phyloP scores from a whole-genome alignment of 2,888 invertebrate species.

The Eupithecia tripunctaria region DNA sequence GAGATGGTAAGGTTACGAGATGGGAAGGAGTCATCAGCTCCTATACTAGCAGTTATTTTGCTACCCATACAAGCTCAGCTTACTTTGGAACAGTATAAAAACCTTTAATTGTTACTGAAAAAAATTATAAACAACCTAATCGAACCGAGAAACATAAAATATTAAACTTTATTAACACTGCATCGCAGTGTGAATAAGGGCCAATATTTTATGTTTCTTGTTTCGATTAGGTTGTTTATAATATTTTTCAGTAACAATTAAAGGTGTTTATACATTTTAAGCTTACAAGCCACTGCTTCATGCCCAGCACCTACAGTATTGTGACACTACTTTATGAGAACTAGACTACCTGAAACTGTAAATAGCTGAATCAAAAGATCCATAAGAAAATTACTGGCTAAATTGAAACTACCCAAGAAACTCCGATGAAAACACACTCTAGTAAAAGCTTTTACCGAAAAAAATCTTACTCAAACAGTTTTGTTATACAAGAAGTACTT shows the following conservation, averaged over 20 bases:
- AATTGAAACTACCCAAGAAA: constrained; percentile 35
- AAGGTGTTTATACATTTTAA: neutral
- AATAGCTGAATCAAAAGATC: constrained; percentile 14
- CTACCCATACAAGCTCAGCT: too few relatives aligned
- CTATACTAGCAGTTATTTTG: too few relatives aligned
- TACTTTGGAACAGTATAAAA: neutral
- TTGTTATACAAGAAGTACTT: constrained; percentile 44
- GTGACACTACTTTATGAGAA: neutral
- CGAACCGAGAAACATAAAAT: too few relatives aligned
- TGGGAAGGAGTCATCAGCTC: too few relatives aligned
- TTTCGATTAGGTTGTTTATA: neutral
- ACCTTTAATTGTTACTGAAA: neutral
- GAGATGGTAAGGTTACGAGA: too few relatives aligned
- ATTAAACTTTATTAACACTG: too few relatives aligned
- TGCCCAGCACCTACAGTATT: neutral
- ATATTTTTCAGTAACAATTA: neutral
- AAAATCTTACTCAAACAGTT: constrained; percentile 45
- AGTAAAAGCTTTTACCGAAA: constrained; percentile 41
- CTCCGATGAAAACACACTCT: constrained; percentile 39
- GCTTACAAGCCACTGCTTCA: neutral
- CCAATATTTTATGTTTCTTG: too few relatives aligned
- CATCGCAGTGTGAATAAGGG: too few relatives aligned
- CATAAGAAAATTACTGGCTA: constrained; percentile 30
- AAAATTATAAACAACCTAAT: neutral
- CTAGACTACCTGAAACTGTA: neutral